Conservation (phyloP, 2,888 invertebrate species). For the Automeris io region DNA sequence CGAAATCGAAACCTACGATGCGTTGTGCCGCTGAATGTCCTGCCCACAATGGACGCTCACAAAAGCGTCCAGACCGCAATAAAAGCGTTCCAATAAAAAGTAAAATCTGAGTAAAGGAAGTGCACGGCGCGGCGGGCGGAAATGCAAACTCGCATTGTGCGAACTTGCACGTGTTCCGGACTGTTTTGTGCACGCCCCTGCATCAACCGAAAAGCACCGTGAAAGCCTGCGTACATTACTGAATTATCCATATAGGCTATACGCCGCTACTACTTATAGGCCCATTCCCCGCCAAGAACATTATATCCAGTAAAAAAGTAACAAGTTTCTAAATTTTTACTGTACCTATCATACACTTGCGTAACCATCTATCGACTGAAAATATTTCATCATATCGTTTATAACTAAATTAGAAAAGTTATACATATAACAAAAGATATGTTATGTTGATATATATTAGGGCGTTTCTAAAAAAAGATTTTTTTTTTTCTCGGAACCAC, state of each 20-base stretch:
- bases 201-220: slow-evolving; percentile 40
- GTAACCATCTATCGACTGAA: too few relatives aligned
- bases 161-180: slow-evolving; percentile 74
- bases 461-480: too few relatives aligned
- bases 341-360: too few relatives aligned
- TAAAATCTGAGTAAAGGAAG: slow-evolving; percentile 72
- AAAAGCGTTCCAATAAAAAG: slow-evolving; percentile 69
- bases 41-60: slow-evolving; percentile 53
- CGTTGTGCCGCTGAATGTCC: slow-evolving; percentile 66
- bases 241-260: slow-evolving; percentile 28
- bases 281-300: too few relatives aligned
- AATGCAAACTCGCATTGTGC: slow-evolving; percentile 76
- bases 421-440: too few relatives aligned
- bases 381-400: too few relatives aligned
- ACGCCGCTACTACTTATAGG: too few relatives aligned
- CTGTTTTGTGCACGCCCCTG: slow-evolving; percentile 62
- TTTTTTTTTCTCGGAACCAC: too few relatives aligned
- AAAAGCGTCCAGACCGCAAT: slow-evolving; percentile 64
- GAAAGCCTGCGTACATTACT: slow-evolving; percentile 36
- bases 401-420: too few relatives aligned
- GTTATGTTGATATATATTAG: too few relatives aligned
- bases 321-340: too few relatives aligned
- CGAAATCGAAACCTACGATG: slow-evolving; percentile 72
- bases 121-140: slow-evolving; percentile 69
- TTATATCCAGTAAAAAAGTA: too few relatives aligned